Evolutionary conservation across 35 echinoderm and acorn worm genomes (phyloP).

Genomic region (Apostichopus japonicus): DNA sequence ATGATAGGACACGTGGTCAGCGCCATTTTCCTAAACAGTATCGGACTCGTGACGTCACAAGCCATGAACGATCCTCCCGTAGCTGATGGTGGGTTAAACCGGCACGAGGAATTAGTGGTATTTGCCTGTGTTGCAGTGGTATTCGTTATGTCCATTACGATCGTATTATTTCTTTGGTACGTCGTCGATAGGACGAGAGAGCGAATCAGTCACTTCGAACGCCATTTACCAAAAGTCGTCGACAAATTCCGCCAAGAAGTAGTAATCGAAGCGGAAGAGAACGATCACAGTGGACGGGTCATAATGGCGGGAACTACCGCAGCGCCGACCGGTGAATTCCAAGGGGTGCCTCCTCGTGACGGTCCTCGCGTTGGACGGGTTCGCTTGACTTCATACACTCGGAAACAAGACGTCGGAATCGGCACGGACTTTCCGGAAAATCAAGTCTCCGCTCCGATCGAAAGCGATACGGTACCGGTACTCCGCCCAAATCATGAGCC

Average conservation of each 20-base stretch:
- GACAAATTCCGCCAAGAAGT: conserved; percentile 21
- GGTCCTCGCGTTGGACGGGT: background rate
- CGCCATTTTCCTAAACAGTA: background rate
- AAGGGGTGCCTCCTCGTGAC: background rate
- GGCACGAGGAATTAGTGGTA: conserved; percentile 29
- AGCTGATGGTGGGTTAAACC: background rate
- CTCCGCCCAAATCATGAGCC: background rate
- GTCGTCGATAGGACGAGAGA: conserved; percentile 47
- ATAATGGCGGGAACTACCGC: background rate
- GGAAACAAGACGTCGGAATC: conserved; percentile 46
- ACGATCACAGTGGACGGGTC: background rate
- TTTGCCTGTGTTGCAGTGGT: conserved; percentile 34
- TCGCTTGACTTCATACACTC: conserved; percentile 21
- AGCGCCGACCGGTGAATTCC: background rate
- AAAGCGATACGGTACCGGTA: background rate
- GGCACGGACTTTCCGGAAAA: conserved; percentile 29
- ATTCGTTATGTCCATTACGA: conserved; percentile 19
- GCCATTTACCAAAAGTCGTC: conserved; percentile 17
- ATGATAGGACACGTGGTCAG: background rate
- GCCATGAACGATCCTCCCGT: background rate
- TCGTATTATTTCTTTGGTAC: conserved; percentile 46
- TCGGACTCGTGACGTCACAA: background rate
- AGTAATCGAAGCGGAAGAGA: background rate
- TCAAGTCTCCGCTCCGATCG: background rate
- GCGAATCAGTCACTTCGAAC: conserved; percentile 33